Conservation (phyloP, 2,888 invertebrate species). For the Drosophila greeni region DNA sequence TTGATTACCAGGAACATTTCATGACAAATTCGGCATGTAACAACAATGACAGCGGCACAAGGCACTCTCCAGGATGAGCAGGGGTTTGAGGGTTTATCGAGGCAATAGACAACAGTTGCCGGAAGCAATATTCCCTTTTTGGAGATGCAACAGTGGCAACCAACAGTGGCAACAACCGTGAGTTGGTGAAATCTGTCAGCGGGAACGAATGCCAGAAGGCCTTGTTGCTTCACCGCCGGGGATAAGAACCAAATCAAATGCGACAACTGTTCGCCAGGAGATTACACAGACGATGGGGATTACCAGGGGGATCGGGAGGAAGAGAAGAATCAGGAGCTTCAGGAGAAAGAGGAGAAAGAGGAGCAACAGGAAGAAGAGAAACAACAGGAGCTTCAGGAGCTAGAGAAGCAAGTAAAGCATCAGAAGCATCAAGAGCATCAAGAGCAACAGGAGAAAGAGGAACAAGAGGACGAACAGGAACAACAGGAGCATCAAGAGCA, state of each 20-base stretch:
- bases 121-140: slow-evolving; percentile 42
- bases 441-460: not conserved
- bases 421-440: not conserved
- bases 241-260: slow-evolving; percentile 27
- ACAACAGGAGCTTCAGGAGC: not conserved
- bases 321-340: no score
- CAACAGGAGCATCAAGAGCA: not conserved
- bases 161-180: slow-evolving; percentile 12
- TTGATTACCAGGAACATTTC: slow-evolving; percentile 71
- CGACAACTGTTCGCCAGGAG: slow-evolving; percentile 29
- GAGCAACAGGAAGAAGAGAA: not conserved
- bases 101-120: slow-evolving; percentile 54
- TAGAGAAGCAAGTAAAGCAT: no score
- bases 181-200: slow-evolving; percentile 7
- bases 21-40: slow-evolving; percentile 68
- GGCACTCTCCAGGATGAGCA: not conserved
- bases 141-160: slow-evolving; percentile 17
- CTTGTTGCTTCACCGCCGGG: slow-evolving; percentile 1
- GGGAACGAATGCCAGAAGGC: slow-evolving; percentile 1
- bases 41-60: slow-evolving; percentile 49
- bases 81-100: slow-evolving; percentile 3
- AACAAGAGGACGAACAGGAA: no score
- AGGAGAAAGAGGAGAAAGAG: not conserved
- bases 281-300: slow-evolving; percentile 9
- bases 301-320: not conserved